Conservation (phyloP, 2,113 vertebrate genomes). For the Delphinus delphis region DNA sequence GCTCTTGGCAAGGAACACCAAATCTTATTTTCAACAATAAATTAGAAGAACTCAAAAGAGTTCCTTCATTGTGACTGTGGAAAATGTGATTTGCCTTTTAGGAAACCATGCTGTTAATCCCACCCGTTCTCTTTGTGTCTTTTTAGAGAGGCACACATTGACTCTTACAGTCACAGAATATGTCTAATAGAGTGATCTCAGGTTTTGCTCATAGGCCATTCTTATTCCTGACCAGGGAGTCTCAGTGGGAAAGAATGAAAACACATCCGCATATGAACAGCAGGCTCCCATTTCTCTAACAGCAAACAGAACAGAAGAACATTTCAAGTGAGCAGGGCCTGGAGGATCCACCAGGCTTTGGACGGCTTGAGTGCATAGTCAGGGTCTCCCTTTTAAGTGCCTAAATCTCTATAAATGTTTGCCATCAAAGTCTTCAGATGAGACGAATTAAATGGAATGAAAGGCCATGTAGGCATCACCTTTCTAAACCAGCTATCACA, state of each 20-base stretch:
- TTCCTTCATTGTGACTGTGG: constrained; percentile 44
- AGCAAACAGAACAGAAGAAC: constrained; percentile 55
- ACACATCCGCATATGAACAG: constrained; percentile 27
- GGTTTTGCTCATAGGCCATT: neutral
- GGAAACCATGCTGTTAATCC: constrained; percentile 44
- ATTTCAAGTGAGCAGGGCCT: constrained; percentile 53
- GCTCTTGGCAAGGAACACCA: constrained; percentile 59
- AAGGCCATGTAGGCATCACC: constrained; percentile 36
- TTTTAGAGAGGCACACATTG: neutral
- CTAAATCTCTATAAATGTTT: constrained; percentile 62
- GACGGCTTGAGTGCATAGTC: neutral
- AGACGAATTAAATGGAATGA: constrained; percentile 63
- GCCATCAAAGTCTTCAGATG: constrained; percentile 48
- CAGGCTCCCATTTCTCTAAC: neutral
- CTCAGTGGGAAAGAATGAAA: constrained; percentile 10
- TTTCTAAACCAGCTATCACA: constrained; percentile 50
- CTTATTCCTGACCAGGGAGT: neutral
- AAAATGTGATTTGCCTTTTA: constrained; percentile 63
- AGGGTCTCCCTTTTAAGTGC: constrained; percentile 41
- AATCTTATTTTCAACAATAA: constrained; percentile 75
- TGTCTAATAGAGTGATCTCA: constrained; percentile 17
- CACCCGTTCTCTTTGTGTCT: constrained; percentile 45
- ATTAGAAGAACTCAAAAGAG: constrained; percentile 66
- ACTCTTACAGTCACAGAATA: neutral
- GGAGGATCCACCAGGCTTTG: constrained; percentile 23